Evolutionary conservation across 2,113 vertebrate species (phyloP).

Genomic region (Rhabdomys dilectus): DNA sequence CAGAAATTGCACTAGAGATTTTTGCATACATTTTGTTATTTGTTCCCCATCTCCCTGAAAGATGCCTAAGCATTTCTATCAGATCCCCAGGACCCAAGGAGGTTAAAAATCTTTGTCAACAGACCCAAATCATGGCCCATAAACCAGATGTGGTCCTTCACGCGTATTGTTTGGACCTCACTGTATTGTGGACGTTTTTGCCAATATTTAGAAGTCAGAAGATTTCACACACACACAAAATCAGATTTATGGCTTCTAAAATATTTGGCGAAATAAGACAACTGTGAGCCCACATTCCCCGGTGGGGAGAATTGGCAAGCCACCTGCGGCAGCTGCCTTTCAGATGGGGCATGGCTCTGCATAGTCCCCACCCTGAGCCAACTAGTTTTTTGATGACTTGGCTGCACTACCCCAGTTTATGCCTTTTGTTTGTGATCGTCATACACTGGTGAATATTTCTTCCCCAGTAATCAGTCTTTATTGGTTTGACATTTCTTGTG

Average conservation of each 20-base stretch:
- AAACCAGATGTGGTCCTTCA: not conserved
- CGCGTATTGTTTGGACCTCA: not conserved
- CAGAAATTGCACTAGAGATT: not conserved
- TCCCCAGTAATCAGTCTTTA: not conserved
- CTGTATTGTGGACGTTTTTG: not conserved
- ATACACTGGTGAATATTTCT: not conserved
- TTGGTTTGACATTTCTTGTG: not conserved
- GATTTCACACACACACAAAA: conserved; percentile 20
- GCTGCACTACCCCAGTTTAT: not conserved
- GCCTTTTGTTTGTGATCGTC: conserved; percentile 24
- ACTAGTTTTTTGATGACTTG: not conserved
- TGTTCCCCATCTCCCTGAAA: not conserved
- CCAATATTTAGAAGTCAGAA: conserved; percentile 51
- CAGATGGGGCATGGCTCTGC: not conserved
- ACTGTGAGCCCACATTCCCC: conserved; percentile 10
- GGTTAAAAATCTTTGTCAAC: not conserved
- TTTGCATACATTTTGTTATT: not conserved
- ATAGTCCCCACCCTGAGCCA: not conserved
- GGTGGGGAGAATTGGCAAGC: not conserved
- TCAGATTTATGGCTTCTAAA: conserved; percentile 39
- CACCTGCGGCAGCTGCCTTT: not conserved
- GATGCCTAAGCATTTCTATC: not conserved
- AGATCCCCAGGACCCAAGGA: not conserved
- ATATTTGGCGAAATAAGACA: not conserved
- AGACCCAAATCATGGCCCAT: not conserved